A percentile compares a stretch with the other conserved stretches of the same genome.
These are phyloP conservation scores for Tribolium madens DNA, from an alignment of 1,140 invertebrate genomes.

Conservation along the genomic window DNA sequence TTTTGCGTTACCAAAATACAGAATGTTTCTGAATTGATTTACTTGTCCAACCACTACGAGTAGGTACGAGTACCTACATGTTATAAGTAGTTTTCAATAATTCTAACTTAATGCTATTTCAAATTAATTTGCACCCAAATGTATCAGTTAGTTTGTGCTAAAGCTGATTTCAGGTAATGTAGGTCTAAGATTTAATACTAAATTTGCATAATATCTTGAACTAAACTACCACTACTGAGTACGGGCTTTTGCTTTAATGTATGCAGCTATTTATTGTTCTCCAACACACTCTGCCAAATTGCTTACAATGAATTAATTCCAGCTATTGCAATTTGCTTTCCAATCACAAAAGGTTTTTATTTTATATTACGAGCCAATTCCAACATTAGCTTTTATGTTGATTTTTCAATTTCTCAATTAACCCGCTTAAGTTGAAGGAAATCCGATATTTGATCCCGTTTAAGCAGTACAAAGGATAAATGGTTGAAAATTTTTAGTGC, in stretches of 20 bases:
- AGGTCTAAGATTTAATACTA: not conserved
- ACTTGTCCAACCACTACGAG: no score
- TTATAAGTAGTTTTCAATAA: no score
- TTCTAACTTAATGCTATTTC: no score
- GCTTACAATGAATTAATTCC: not conserved
- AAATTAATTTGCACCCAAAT: no score
- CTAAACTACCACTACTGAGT: not conserved
- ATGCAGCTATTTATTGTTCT: not conserved
- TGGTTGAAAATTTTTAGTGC: not conserved
- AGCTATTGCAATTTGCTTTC: not conserved
- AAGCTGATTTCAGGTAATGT: not conserved
- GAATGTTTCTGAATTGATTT: no score
- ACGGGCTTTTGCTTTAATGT: not conserved
- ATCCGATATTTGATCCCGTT: not conserved
- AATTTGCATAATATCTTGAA: not conserved
- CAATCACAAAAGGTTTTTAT: no score
- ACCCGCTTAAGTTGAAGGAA: not conserved
- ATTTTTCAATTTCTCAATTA: not conserved
- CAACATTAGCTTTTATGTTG: no score
- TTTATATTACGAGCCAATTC: no score
- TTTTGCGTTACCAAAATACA: no score
- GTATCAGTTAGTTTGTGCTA: not conserved
- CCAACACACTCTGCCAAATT: not conserved
- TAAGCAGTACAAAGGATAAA: not conserved
- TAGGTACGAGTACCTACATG: no score